A percentile compares a stretch with the other conserved stretches of the same genome.
These are phyloP conservation scores for Dinomys branickii DNA, from an alignment of 2,113 vertebrate genomes.

Conservation along the genomic window DNA sequence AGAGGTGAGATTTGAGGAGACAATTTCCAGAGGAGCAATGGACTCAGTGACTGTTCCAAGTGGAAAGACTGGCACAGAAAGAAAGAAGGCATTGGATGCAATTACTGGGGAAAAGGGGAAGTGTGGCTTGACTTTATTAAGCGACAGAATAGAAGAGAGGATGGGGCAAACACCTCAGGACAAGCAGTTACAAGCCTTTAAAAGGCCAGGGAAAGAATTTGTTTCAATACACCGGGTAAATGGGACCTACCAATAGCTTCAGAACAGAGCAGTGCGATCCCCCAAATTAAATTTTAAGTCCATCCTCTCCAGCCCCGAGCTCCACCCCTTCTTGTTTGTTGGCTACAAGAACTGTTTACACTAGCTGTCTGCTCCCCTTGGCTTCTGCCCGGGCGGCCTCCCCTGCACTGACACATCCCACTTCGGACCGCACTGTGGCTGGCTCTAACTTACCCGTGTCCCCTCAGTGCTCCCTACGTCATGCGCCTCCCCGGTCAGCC, in stretches of 20 bases:
- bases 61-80: slow-evolving; percentile 16
- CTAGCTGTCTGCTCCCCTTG: not conserved
- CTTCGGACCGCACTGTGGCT: too few species aligned
- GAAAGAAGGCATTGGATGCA: not conserved
- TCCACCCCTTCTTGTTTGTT: not conserved
- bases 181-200: not conserved
- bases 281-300: not conserved
- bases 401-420: not conserved
- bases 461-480: not conserved
- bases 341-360: not conserved
- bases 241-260: not conserved
- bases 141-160: not conserved
- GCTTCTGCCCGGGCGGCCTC: not conserved
- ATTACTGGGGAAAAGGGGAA: not conserved
- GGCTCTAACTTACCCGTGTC: not conserved
- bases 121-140: not conserved
- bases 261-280: not conserved
- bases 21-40: not conserved
- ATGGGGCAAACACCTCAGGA: not conserved
- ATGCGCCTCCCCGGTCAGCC: not conserved
- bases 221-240: not conserved
- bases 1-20: not conserved
- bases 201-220: not conserved
- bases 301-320: not conserved
- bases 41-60: not conserved